Evolutionary conservation across 1,140 invertebrate genomes (phyloP).

Genomic region (Drosophila insularis): DNA sequence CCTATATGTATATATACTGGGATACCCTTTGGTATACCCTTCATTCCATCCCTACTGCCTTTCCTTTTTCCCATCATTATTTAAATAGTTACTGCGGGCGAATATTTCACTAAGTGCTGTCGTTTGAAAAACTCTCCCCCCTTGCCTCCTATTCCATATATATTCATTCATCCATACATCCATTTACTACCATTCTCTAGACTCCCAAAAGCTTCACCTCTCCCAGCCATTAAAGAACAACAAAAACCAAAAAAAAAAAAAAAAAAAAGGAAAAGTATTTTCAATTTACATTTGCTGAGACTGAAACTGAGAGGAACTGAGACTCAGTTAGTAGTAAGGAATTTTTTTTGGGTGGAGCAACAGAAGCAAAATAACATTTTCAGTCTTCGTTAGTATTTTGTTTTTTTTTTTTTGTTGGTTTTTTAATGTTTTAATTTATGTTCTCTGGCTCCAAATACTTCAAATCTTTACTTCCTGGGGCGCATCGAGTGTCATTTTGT

Average conservation of each 20-base stretch:
- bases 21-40: neutral
- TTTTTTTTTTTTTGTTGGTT: too few relatives aligned
- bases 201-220: neutral
- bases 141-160: neutral
- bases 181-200: neutral
- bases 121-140: slow-evolving; percentile 24
- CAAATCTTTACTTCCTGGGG: slow-evolving; percentile 46
- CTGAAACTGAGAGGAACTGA: too few relatives aligned
- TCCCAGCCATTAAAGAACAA: neutral
- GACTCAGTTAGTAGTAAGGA: too few relatives aligned
- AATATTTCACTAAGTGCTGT: slow-evolving; percentile 70
- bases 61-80: slow-evolving; percentile 39
- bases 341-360: neutral
- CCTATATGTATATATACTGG: neutral
- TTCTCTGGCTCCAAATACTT: slow-evolving; percentile 33
- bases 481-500: slow-evolving; percentile 72
- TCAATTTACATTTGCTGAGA: slow-evolving; percentile 61
- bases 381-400: neutral
- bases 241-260: too few relatives aligned
- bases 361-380: neutral
- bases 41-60: too few relatives aligned
- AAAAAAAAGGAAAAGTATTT: slow-evolving; percentile 22
- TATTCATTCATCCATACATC: neutral
- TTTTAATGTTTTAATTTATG: slow-evolving; percentile 75
- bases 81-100: slow-evolving; percentile 78